Base-by-base conservation (phyloP, 2,888 invertebrate species). In the Idaea aversata region DNA sequence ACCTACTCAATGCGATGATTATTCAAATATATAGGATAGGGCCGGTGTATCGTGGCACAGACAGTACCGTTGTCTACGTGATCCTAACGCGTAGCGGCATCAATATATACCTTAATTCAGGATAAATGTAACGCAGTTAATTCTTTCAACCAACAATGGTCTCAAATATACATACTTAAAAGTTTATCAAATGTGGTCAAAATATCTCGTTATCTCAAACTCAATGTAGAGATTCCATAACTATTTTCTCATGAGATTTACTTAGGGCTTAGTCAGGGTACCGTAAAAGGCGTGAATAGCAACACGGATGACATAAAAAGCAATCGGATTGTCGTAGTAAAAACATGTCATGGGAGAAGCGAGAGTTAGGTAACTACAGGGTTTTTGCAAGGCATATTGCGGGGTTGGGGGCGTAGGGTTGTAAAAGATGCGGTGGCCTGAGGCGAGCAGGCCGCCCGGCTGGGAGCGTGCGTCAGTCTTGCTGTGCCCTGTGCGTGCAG, bases 11-110 rank as follows among this genome's bases (percentile, higher is more conserved):
- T 75, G 78, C 81, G 78, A 83, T 78, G 80, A 88, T 87, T 89
- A 91, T 90, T 89, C 83, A 90, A 91, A 90, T n/a, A n/a, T n/a
- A n/a, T n/a, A n/a, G n/a, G n/a, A n/a, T 88, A 80, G 81, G 82
- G 80, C 75, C 72, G 73, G 79, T 84, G 81, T 83, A 86, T 84
- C 76, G 74, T 72, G 65, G 70, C 69, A n/a, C 62, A 61, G 35
- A 62, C 60, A 72, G 81, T 88, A 88, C 91, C 90, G 91, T 90
- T 91, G 84, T 70, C 83, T 86, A 90, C 89, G 90, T 90, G 90
- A 88, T 88, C 83, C 87, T 86, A 82, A 78, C 82, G 78, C 80
- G 82, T 85, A 86, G 84, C 85, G 85, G 84, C 80, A 79, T 76
- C 69, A 69, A 61, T 74, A 75, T 88, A 86, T 87, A 79, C 78